Conservation (phyloP, 1,140 invertebrate species). For the Lasaia peninsularis region DNA sequence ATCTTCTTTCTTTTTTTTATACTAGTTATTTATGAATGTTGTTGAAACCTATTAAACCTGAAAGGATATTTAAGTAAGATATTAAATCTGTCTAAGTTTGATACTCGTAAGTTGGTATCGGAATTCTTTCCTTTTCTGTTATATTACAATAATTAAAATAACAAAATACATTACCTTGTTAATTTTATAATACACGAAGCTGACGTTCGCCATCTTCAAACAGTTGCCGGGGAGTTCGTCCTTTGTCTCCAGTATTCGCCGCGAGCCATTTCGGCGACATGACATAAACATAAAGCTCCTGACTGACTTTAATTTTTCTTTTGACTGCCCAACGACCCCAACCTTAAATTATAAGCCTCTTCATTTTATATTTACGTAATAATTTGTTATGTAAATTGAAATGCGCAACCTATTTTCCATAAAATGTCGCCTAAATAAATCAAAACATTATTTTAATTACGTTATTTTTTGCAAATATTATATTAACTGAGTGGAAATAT, state of each 20-base stretch:
- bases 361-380: background rate
- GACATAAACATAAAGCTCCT: conserved; percentile 3
- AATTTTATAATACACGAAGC: background rate
- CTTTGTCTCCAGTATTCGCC: background rate
- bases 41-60: no score
- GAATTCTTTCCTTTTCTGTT: no score
- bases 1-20: no score
- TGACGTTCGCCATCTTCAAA: background rate
- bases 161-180: background rate
- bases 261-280: background rate
- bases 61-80: no score
- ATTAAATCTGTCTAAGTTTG: no score
- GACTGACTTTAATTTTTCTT: conserved; percentile 9
- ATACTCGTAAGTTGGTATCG: no score
- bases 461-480: no score
- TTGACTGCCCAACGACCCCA: background rate
- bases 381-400: background rate
- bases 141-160: background rate
- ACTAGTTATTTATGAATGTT: no score
- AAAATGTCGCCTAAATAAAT: no score
- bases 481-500: no score
- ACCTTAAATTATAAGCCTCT: background rate
- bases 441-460: no score
- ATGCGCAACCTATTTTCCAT: background rate
- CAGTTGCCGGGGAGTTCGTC: background rate